Evolutionary conservation across 2,113 vertebrate species (phyloP).

Genomic region (Oryzias curvinotus): DNA sequence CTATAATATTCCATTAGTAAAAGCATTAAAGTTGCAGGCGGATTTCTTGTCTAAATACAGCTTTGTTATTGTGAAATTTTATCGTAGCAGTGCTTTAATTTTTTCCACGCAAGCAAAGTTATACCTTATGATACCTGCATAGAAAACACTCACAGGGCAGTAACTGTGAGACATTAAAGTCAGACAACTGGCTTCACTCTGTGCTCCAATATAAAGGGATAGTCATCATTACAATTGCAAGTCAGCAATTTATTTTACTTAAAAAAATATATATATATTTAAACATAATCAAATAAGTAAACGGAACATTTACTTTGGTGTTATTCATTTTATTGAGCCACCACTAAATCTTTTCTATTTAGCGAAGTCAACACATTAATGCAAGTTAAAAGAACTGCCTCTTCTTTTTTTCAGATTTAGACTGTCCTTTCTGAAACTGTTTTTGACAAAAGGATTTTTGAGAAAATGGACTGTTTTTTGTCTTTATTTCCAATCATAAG

Average conservation of each 20-base stretch:
- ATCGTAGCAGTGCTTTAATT: conserved; percentile 6
- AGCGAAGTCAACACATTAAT: too few species aligned
- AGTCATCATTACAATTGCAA: conserved; percentile 4
- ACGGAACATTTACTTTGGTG: too few species aligned
- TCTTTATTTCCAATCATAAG: too few species aligned
- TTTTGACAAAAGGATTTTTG: too few species aligned
- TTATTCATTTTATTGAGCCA: too few species aligned
- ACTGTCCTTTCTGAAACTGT: too few species aligned
- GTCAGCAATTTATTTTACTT: not conserved
- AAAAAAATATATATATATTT: not conserved
- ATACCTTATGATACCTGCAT: conserved; percentile 45
- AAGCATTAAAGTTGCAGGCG: conserved; percentile 39
- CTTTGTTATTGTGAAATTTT: not conserved
- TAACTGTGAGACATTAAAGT: conserved; percentile 8
- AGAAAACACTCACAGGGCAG: conserved; percentile 11
- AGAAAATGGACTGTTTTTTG: too few species aligned
- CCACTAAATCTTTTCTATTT: too few species aligned
- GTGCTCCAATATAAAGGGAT: conserved; percentile 50
- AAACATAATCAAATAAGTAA: too few species aligned
- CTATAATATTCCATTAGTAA: conserved; percentile 44
- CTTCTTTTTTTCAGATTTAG: too few species aligned
- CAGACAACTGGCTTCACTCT: conserved; percentile 30
- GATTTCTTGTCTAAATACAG: conserved; percentile 3
- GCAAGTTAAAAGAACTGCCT: too few species aligned
- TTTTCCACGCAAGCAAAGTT: conserved; percentile 38